Evolutionary conservation across 2,113 vertebrate species (phyloP), one percentile per base, ranked within the genome.

Genomic region (Dinomys branickii): DNA sequence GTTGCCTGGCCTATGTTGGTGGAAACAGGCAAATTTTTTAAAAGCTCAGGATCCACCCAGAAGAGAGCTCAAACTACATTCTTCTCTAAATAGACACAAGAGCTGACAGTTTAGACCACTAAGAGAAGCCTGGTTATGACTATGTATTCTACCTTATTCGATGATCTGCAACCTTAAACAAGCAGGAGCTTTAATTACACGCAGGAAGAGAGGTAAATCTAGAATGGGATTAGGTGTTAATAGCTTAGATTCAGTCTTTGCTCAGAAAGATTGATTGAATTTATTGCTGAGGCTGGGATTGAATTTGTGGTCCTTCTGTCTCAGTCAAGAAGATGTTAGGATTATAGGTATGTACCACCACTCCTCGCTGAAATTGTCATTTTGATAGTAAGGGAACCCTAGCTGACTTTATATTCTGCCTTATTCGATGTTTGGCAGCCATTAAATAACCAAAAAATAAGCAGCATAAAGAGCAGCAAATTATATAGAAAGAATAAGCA

Each of bases 21-120:
- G 80, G 54, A 93, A 81, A 97, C 56, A 54, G 59, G 56, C 47
- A 93, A 41, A 58, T 47, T 30, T n/a, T 71, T 54, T 19, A 52
- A 54, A 11, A 59, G 41, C 35, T n/a, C 54, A 54, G 54, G 52
- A 10, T 47, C 38, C 5, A 59, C 35, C 73, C 80, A 47, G 0
- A 5, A n/a, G 84, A 63, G 52, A 69, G 61, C 28, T 13, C 28
- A 19, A 28, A 41, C 56, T 58, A 16, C 33, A 28, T 1, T 44
- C 47, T 63, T 44, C 63, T 63, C 71, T 47, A 54, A 30, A 85
- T 0, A 75, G 0, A 54, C 52, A 11, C n/a, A 20, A 33, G 10
- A 41, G 30, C 69, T 44, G 54, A 69, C 86, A 14, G 41, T 9
- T 9, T 1, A 30, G 47, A 19, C 19, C n/a, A n/a, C n/a, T n/a